These are phyloP conservation scores for Nymphalis polychloros DNA, from an alignment of 2,888 invertebrate species.

Conservation along the genomic window DNA sequence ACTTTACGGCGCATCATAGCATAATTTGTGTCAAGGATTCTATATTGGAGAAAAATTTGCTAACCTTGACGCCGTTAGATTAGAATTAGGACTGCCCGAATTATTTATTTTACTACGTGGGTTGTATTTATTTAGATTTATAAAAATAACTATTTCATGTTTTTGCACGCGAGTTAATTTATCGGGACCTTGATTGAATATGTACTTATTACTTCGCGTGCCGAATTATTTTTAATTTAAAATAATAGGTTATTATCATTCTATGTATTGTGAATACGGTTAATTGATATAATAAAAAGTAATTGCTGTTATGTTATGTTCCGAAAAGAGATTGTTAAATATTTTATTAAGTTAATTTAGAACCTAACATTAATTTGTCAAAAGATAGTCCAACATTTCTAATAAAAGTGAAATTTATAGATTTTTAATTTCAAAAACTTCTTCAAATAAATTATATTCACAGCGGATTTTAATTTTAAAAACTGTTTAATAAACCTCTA, in stretches of 20 bases:
- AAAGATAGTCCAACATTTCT: too few species aligned
- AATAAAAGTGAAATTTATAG: too few species aligned
- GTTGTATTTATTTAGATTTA: conserved; percentile 42
- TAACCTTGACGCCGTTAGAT: conserved; percentile 68
- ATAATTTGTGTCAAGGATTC: conserved; percentile 72
- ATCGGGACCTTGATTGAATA: conserved; percentile 27
- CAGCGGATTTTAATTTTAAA: too few species aligned
- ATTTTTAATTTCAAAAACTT: too few species aligned
- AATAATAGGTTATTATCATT: conserved; percentile 16
- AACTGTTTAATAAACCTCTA: too few species aligned
- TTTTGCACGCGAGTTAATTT: conserved; percentile 27
- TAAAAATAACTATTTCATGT: conserved; percentile 32
- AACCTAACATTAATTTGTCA: too few species aligned
- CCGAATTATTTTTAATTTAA: conserved; percentile 6
- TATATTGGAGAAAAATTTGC: conserved; percentile 74
- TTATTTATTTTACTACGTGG: conserved; percentile 58
- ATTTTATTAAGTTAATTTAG: not conserved
- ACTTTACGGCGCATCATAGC: conserved; percentile 51
- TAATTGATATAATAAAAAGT: not conserved
- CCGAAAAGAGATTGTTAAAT: not conserved
- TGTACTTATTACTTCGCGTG: conserved; percentile 9
- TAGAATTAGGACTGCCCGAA: conserved; percentile 72
- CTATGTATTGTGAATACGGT: conserved; percentile 1
- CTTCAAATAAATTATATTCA: too few species aligned
- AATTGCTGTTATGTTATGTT: too few species aligned